Conservation (phyloP, 2,888 invertebrate genomes). For the Hecatera dysodea region DNA sequence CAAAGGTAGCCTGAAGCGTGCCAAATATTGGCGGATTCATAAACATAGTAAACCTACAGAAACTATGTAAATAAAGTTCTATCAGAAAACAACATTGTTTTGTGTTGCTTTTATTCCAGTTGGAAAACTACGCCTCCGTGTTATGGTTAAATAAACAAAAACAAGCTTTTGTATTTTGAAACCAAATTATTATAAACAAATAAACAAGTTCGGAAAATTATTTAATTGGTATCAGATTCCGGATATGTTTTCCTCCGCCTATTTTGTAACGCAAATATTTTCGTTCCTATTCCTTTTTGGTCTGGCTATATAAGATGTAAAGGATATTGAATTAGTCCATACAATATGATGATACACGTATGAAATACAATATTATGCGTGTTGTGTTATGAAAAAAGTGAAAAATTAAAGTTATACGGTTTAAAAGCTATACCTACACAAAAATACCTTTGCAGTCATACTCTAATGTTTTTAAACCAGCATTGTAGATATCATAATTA, state of each 20-base stretch:
- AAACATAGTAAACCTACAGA: conserved; percentile 44
- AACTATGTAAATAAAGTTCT: conserved; percentile 51
- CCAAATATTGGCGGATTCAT: conserved; percentile 46
- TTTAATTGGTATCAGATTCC: conserved; percentile 42
- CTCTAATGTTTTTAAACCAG: no score
- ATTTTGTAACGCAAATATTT: not conserved
- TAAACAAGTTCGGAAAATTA: conserved; percentile 2
- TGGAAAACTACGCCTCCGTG: conserved; percentile 31
- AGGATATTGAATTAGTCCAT: not conserved
- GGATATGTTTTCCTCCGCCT: not conserved
- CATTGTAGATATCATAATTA: no score
- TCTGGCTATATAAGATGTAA: not conserved
- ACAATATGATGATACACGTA: not conserved
- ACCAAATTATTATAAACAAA: conserved; percentile 28
- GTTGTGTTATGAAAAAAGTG: no score
- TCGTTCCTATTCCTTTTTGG: not conserved
- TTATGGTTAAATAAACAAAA: conserved; percentile 25
- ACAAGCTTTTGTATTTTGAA: conserved; percentile 20
- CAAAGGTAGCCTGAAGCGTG: conserved; percentile 19
- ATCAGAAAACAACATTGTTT: conserved; percentile 46
- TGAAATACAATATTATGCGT: no score
- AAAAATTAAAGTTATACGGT: no score
- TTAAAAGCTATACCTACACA: no score
- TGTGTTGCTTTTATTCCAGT: conserved; percentile 37
- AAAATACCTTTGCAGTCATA: no score